phyloP scores from a whole-genome alignment of 1,140 invertebrate genomes.

The Pissodes strobi region DNA sequence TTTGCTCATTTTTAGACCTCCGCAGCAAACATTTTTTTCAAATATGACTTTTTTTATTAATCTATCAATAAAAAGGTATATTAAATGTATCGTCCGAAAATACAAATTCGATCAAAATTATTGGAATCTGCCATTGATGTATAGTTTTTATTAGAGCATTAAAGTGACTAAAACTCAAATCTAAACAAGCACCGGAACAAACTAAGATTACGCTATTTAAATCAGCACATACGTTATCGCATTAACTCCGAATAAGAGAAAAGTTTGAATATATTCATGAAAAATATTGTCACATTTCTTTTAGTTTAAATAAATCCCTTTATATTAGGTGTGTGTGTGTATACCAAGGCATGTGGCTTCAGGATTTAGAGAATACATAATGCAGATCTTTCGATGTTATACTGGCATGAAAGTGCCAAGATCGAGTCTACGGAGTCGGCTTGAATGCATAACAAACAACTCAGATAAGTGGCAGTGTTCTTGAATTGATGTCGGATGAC shows the following conservation, averaged over 20 bases:
- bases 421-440: slow-evolving; percentile 39
- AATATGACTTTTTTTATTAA: too few species aligned
- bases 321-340: slow-evolving; percentile 46
- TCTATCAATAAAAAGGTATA: too few species aligned
- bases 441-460: slow-evolving; percentile 53
- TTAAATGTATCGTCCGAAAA: too few species aligned
- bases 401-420: slow-evolving; percentile 45
- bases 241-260: slow-evolving; percentile 14
- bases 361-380: slow-evolving; percentile 51
- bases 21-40: too few species aligned
- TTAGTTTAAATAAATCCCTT: slow-evolving; percentile 47
- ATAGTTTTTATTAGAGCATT: too few species aligned
- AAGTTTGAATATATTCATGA: slow-evolving; percentile 34
- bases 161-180: too few species aligned
- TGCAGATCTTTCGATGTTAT: slow-evolving; percentile 47
- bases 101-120: too few species aligned
- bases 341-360: slow-evolving; percentile 46
- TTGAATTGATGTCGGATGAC: slow-evolving; percentile 7
- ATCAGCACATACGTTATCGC: slow-evolving; percentile 1
- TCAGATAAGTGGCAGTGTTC: slow-evolving; percentile 15
- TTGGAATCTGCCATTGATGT: too few species aligned
- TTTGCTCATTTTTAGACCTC: too few species aligned
- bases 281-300: slow-evolving; percentile 38
- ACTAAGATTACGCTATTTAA: background rate
- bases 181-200: too few species aligned